Evolutionary conservation across 1,140 invertebrate species (phyloP).

Genomic region (Gryon sp.): DNA sequence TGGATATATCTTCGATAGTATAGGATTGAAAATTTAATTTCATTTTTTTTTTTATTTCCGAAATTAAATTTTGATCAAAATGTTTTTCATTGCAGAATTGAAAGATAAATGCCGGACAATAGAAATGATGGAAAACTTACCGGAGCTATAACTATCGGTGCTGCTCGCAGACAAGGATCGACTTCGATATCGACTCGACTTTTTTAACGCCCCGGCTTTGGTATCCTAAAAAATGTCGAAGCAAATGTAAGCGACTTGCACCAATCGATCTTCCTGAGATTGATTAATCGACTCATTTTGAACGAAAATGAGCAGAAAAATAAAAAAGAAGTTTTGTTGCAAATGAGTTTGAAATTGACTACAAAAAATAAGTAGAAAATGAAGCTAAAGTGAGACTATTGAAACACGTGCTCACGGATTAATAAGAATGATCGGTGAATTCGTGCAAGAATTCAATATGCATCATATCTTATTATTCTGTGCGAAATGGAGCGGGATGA

Average conservation of each 20-base stretch:
- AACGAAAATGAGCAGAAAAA: no score
- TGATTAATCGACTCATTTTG: conserved; percentile 17
- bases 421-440: conserved; percentile 46
- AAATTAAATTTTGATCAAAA: no score
- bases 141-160: conserved; percentile 95
- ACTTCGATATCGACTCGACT: conserved; percentile 91
- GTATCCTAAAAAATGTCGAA: conserved; percentile 79
- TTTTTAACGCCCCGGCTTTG: conserved; percentile 89
- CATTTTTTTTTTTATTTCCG: no score
- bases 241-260: no score
- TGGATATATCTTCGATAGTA: no score
- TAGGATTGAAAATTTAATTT: no score
- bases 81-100: no score
- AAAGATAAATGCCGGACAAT: no score
- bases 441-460: conserved; percentile 2
- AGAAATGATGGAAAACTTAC: conserved; percentile 78
- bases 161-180: conserved; percentile 95
- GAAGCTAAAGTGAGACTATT: conserved; percentile 69
- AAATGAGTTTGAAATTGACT: conserved; percentile 69
- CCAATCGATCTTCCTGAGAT: no score
- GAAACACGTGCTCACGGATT: conserved; percentile 63
- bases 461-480: conserved; percentile 57
- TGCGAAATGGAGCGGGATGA: conserved; percentile 41
- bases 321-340: no score
- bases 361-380: conserved; percentile 74